Conservation (phyloP, 2,888 invertebrate genomes). For the Andrena bicolor region DNA sequence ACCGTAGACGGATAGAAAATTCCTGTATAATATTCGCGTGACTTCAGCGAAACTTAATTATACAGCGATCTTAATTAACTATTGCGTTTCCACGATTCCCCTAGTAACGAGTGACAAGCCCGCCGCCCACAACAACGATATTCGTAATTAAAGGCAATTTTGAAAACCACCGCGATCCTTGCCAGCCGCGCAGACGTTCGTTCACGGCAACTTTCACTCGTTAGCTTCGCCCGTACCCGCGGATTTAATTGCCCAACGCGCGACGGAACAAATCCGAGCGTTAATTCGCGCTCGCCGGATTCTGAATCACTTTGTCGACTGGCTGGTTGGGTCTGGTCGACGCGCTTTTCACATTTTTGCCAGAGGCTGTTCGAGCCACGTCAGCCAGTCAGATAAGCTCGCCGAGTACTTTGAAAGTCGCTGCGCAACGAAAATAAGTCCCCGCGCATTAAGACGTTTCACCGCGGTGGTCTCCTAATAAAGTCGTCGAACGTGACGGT, state of each 20-base stretch:
- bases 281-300: slow-evolving; percentile 53
- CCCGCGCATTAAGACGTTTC: slow-evolving; percentile 78
- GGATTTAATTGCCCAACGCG: slow-evolving; percentile 62
- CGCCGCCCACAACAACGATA: slow-evolving; percentile 43
- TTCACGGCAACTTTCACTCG: slow-evolving; percentile 51
- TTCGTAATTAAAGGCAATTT: slow-evolving; percentile 69
- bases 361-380: neutral
- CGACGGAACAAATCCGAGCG: slow-evolving; percentile 49
- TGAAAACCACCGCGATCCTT: slow-evolving; percentile 57
- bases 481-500: slow-evolving; percentile 74
- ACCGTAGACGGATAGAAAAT: too few relatives aligned
- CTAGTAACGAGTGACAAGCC: slow-evolving; percentile 53
- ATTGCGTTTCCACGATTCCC: slow-evolving; percentile 51
- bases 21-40: too few relatives aligned
- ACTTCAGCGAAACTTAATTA: neutral
- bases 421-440: slow-evolving; percentile 41
- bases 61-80: slow-evolving; percentile 44
- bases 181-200: slow-evolving; percentile 30
- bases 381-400: neutral
- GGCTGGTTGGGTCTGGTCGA: neutral
- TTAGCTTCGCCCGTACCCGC: slow-evolving; percentile 51
- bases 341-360: neutral
- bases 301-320: slow-evolving; percentile 51
- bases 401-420: slow-evolving; percentile 15
- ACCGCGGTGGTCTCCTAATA: slow-evolving; percentile 82